Conservation (phyloP, 2,888 invertebrate species). For the Mycalesis mineus region DNA sequence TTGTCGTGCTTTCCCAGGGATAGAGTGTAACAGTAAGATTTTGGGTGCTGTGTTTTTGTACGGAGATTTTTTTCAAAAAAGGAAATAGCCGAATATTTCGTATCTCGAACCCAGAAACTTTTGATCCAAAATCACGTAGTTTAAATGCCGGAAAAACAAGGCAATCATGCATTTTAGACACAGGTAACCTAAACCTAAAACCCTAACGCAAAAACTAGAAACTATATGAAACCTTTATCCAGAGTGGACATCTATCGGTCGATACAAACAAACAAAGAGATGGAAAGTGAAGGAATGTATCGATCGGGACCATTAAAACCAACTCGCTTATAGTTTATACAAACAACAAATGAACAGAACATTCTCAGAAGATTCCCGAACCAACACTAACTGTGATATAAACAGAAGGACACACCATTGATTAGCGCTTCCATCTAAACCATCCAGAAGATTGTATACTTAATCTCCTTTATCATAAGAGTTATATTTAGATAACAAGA, state of each 20-base stretch:
- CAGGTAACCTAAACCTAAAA: too few species aligned
- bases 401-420: slow-evolving; percentile 59
- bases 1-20: too few species aligned
- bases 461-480: slow-evolving; percentile 34
- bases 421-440: slow-evolving; percentile 58
- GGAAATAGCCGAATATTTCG: too few species aligned
- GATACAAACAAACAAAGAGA: slow-evolving; percentile 47
- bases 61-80: too few species aligned
- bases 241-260: too few species aligned
- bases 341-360: slow-evolving; percentile 56
- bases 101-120: too few species aligned
- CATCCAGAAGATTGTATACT: slow-evolving; percentile 37
- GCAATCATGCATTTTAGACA: too few species aligned
- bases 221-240: neutral
- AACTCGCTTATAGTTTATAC: slow-evolving; percentile 58
- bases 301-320: slow-evolving; percentile 55
- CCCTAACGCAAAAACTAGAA: too few species aligned
- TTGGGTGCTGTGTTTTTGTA: too few species aligned
- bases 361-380: slow-evolving; percentile 62
- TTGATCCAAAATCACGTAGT: too few species aligned
- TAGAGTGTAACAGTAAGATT: too few species aligned
- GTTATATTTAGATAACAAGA: slow-evolving; percentile 34
- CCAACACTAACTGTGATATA: slow-evolving; percentile 45
- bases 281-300: slow-evolving; percentile 62
- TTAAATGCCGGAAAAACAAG: too few species aligned